These are phyloP conservation scores for Pyrocoelia pectoralis DNA, from an alignment of 2,888 invertebrate genomes.

Conservation along the genomic window DNA sequence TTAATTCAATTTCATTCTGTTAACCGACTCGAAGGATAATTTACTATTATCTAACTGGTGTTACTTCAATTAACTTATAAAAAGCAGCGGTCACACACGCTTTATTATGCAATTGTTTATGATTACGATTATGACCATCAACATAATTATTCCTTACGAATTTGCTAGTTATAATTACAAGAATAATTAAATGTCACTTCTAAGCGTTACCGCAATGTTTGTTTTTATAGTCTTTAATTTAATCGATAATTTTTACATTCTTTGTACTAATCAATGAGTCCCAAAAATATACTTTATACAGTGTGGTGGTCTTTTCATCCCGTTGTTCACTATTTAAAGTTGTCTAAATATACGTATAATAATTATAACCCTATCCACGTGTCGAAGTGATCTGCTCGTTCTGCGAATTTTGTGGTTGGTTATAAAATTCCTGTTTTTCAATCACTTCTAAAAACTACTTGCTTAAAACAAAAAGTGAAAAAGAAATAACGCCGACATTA, in stretches of 20 bases:
- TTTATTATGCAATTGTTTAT: constrained; percentile 31
- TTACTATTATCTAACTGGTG: constrained; percentile 40
- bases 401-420: neutral
- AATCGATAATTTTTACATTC: neutral
- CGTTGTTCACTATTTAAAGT: neutral
- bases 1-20: constrained; percentile 42
- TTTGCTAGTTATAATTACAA: neutral
- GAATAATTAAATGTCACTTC: neutral
- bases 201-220: neutral
- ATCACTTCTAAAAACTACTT: neutral
- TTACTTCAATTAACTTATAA: constrained; percentile 37
- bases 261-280: no score
- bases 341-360: neutral
- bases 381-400: neutral
- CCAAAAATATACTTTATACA: neutral
- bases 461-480: no score
- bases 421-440: neutral
- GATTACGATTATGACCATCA: constrained; percentile 1
- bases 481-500: no score
- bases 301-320: neutral
- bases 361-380: neutral
- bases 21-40: constrained; percentile 38
- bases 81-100: constrained; percentile 37
- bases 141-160: neutral
- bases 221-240: no score